A percentile compares a stretch with the other conserved stretches of the same genome.
Conservation (phyloP, 2,797 vertebrate genomes). For the Pempheris klunzingeri region DNA sequence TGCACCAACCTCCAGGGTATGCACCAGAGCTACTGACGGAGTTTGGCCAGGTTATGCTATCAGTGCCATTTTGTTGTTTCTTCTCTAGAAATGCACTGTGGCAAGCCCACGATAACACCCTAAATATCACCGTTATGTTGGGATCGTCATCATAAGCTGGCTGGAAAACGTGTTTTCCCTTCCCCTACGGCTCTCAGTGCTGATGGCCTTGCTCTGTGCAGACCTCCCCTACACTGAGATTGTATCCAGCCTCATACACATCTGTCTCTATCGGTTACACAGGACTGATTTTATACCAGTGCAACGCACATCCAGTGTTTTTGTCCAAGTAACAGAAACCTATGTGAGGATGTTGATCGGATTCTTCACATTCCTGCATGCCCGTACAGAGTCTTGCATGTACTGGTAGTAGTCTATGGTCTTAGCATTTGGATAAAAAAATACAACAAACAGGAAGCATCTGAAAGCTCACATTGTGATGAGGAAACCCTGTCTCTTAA, state of each 20-base stretch:
- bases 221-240: conserved; percentile 27
- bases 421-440: conserved; percentile 49
- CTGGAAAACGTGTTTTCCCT: conserved; percentile 40
- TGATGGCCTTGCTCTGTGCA: conserved; percentile 3
- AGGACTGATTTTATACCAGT: conserved; percentile 58
- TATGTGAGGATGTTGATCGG: conserved; percentile 38
- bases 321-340: conserved; percentile 46
- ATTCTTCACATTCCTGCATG: conserved; percentile 56
- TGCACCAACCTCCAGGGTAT: not conserved
- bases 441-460: conserved; percentile 43
- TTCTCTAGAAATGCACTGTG: conserved; percentile 33
- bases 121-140: conserved; percentile 1
- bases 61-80: conserved; percentile 35
- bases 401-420: conserved; percentile 59
- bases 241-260: conserved; percentile 17
- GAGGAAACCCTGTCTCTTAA: conserved; percentile 49
- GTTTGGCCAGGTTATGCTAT: conserved; percentile 45
- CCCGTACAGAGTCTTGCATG: conserved; percentile 42
- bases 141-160: conserved; percentile 21
- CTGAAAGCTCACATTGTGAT: conserved; percentile 44
- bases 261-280: conserved; percentile 38
- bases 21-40: conserved; percentile 26
- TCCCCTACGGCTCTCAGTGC: conserved; percentile 42
- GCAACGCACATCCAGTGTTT: conserved; percentile 70
- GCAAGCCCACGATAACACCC: not conserved